Base-by-base conservation (phyloP, 2,113 vertebrate genomes). In the Anas platyrhynchos region DNA sequence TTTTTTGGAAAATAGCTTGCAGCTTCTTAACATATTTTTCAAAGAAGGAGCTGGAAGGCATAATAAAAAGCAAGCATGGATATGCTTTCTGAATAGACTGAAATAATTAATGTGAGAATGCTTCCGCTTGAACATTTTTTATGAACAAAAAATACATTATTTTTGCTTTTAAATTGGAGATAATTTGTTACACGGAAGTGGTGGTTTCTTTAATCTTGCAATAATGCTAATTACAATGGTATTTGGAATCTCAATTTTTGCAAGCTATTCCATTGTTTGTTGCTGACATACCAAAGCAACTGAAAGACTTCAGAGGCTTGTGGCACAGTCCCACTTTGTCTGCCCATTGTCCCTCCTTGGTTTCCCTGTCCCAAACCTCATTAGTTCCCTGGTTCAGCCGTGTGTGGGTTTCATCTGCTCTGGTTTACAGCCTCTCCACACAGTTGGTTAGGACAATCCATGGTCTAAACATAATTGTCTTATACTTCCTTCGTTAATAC, bases 61-160 rank as follows among this genome's bases (percentile, higher is more conserved):
- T 98, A 98, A 98, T 98, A 98, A 98, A 98, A 98, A 97, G 97
- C 97, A 98, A 97, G 97, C 97, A 96, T 97, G 97, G 97, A 98
- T 98, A 98, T 94, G 97, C 94, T 98, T 97, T 98, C 94, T 56
- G 97, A 98, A 98, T 98, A 97, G 97, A 97, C 93, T 97, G 97
- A 98, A 98, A 98, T 98, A 98, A 98, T 98, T 98, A 98, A 98
- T 97, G 97, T 97, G 96, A 98, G 97, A 98, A 98, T 97, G 97
- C 97, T 98, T 98, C 97, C 96, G 92, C 98, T 98, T 97, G 95
- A 97, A 92, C 97, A 94, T 96, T 97, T 95, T 91, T 97, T 98
- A 98, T 97, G 97, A 97, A 96, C 94, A 97, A 97, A 98, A 97
- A 98, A 98, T 97, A 97, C 95, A 97, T 98, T 98, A 97, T 98